These are phyloP conservation scores for Embiotoca jacksoni DNA, from an alignment of 2,113 vertebrate genomes.

Conservation along the genomic window DNA sequence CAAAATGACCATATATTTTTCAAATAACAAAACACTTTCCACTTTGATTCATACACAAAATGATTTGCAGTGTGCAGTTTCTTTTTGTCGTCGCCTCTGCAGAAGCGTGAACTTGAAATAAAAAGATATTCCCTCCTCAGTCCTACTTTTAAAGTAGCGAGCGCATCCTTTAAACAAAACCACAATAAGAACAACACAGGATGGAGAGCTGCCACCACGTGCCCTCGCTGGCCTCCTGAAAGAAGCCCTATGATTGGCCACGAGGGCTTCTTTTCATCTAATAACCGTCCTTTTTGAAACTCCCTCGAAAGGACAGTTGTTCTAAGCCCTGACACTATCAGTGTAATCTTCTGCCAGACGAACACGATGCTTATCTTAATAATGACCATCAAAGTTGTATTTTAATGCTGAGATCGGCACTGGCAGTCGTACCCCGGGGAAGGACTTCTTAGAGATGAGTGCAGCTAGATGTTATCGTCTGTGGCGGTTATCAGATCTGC, in stretches of 20 bases:
- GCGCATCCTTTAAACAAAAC: not conserved
- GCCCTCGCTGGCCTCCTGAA: not conserved
- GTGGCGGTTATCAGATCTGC: slow-evolving; percentile 73
- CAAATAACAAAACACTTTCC: no score
- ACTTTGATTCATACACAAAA: no score
- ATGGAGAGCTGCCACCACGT: not conserved
- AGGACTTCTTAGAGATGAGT: slow-evolving; percentile 68
- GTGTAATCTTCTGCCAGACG: slow-evolving; percentile 66
- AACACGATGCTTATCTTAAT: slow-evolving; percentile 76
- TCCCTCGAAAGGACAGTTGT: slow-evolving; percentile 73
- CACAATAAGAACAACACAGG: not conserved
- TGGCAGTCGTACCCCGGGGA: slow-evolving; percentile 68
- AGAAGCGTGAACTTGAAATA: not conserved
- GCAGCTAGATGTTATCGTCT: slow-evolving; percentile 71
- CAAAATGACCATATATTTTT: no score
- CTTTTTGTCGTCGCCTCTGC: no score
- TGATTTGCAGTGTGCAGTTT: no score
- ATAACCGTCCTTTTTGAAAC: slow-evolving; percentile 42
- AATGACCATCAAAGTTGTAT: slow-evolving; percentile 78
- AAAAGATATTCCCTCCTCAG: not conserved
- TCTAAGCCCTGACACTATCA: slow-evolving; percentile 59
- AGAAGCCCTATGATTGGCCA: slow-evolving; percentile 25
- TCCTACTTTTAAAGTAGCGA: not conserved
- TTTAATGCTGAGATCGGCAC: slow-evolving; percentile 77
- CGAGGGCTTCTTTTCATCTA: slow-evolving; percentile 50